Conservation (phyloP, 2,888 invertebrate genomes). For the Punctoribates punctum region DNA sequence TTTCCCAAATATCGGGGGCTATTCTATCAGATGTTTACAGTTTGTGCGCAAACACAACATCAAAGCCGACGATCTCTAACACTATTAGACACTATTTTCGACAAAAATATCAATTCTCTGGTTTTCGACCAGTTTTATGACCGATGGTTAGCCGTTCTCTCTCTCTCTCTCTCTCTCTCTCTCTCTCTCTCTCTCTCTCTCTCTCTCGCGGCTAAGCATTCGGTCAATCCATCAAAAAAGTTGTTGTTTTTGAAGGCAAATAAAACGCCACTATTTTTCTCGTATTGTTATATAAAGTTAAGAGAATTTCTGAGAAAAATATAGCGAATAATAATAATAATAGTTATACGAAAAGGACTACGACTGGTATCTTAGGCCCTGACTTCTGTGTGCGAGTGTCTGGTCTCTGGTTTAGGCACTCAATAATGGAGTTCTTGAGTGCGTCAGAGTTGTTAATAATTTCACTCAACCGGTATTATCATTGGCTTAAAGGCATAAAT, state of each 20-base stretch:
- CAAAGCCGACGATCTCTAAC: constrained; percentile 7
- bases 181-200: neutral
- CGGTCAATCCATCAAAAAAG: constrained; percentile 12
- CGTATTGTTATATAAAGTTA: constrained; percentile 12
- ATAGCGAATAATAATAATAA: neutral
- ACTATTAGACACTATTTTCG: constrained; percentile 18
- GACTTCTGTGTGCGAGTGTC: constrained; percentile 12
- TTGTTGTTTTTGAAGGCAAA: constrained; percentile 20
- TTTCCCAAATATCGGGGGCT: neutral
- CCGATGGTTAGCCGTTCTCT: neutral
- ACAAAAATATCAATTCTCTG: no score
- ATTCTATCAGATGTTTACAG: constrained; percentile 1
- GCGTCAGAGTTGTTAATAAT: neutral
- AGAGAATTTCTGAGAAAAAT: neutral
- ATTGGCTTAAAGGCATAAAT: constrained; percentile 7
- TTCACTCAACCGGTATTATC: constrained; percentile 18
- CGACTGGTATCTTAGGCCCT: neutral
- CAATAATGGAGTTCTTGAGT: constrained; percentile 12
- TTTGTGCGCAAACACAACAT: neutral
- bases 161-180: neutral
- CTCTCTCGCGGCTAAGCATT: neutral
- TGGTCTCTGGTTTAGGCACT: constrained; percentile 23
- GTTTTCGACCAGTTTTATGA: neutral
- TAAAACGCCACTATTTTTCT: neutral
- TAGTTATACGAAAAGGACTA: neutral